Conservation (phyloP, 1,140 invertebrate genomes). For the Drosophila lini region DNA sequence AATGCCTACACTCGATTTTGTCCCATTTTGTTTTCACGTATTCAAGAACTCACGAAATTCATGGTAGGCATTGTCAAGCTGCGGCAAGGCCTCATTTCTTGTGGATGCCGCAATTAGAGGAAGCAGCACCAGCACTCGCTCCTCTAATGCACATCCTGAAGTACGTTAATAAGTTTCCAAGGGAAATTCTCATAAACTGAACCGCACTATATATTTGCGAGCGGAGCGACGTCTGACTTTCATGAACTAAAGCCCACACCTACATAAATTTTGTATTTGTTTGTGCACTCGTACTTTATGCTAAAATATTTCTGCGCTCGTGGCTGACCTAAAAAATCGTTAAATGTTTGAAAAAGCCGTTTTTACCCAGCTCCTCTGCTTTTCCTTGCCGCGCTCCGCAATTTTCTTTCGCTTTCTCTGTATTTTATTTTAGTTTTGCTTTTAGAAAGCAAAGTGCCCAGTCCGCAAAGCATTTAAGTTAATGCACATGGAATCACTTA, state of each 20-base stretch:
- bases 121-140: constrained; percentile 16
- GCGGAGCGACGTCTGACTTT: constrained; percentile 51
- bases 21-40: neutral
- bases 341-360: constrained; percentile 50
- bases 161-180: constrained; percentile 77
- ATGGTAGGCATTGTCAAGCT: constrained; percentile 49
- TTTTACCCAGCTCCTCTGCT: constrained; percentile 13
- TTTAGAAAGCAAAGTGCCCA: constrained; percentile 78
- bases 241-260: constrained; percentile 39
- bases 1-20: neutral
- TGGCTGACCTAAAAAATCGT: constrained; percentile 74
- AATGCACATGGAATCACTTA: constrained; percentile 70
- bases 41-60: neutral
- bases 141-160: constrained; percentile 71
- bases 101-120: constrained; percentile 58
- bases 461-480: constrained; percentile 80
- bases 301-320: constrained; percentile 74
- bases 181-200: constrained; percentile 65
- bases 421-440: constrained; percentile 51
- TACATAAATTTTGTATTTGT: constrained; percentile 42
- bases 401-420: constrained; percentile 26
- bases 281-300: constrained; percentile 70
- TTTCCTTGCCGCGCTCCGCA: constrained; percentile 15
- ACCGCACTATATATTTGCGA: constrained; percentile 31
- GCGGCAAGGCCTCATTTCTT: constrained; percentile 61